Evolutionary conservation across 2,113 vertebrate species (phyloP), one percentile per base, ranked within the genome.

Genomic region (Eolophus roseicapilla): DNA sequence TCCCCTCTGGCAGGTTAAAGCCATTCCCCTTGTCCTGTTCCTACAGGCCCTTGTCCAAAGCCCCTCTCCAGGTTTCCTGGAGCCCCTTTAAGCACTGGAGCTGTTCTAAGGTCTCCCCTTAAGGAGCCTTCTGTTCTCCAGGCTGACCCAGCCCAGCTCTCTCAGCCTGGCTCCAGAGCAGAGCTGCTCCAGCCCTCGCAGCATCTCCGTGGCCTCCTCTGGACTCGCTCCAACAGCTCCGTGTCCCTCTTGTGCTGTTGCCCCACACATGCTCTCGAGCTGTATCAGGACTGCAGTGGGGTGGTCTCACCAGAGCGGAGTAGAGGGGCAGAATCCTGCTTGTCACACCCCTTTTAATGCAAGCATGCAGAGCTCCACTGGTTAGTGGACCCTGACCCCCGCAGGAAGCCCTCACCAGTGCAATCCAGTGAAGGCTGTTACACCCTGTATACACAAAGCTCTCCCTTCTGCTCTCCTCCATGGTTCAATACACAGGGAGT

Each of bases 361-460:
- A n/a, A 91, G 50, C 35, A 83, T 37, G 19, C 41, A 24, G 69
- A 80, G 39, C 60, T 83, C 41, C 33, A 24, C 23, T 4, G 23
- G 41, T n/a, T 33, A 19, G 3, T 10, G 13, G 69, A 64, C 37
- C 44, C 53, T 41, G 24, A 47, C 16, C 20, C 60, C 35, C 52
- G 35, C 4, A 21, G 23, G 8, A 75, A n/a, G 28, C 41, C 29
- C 62, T 65, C 52, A 60, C 24, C 23, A 19, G 47, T 0, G 1
- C 14, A 82, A 81, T 59, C n/a, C 6, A 31, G 20, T 2, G 27
- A 35, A 17, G 10, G 33, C 14, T 18, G 1, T 17, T 23, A n/a
- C 6, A 23, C 9, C 43, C 23, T 3, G 5, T 1, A 37, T 1
- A 49, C 7, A 60, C 17, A 47, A 62, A 65, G 4, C 11, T 1